Conservation (phyloP, 2,888 invertebrate species). For the Colletes collaris region DNA sequence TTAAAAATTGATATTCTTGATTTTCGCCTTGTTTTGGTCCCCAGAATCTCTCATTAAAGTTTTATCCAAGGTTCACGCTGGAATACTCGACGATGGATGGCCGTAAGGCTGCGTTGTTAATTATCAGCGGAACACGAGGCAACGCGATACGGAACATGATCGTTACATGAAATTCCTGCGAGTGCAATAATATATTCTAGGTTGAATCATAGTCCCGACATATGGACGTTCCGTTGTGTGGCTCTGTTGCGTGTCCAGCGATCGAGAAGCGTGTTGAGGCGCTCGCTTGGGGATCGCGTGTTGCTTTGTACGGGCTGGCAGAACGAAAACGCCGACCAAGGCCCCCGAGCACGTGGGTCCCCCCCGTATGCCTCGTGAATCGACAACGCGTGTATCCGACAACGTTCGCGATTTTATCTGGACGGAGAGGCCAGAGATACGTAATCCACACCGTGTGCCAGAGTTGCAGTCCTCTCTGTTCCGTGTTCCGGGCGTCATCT, state of each 20-base stretch:
- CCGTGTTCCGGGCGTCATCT: conserved; percentile 47
- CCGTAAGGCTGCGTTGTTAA: conserved; percentile 9
- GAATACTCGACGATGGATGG: conserved; percentile 2
- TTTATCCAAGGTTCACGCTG: not conserved
- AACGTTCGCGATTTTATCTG: conserved; percentile 41
- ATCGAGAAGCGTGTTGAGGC: conserved; percentile 25
- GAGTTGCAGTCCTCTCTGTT: conserved; percentile 12
- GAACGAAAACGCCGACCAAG: conserved; percentile 27
- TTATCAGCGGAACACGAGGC: conserved; percentile 20
- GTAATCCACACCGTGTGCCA: conserved; percentile 51
- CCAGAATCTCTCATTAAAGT: too few relatives aligned
- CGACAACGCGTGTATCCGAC: conserved; percentile 22
- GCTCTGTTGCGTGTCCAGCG: conserved; percentile 44
- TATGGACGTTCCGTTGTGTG: conserved; percentile 65
- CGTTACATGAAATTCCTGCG: conserved; percentile 33
- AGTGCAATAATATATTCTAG: conserved; percentile 50
- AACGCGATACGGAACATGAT: conserved; percentile 25
- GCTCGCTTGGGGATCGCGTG: conserved; percentile 38
- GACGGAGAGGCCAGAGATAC: conserved; percentile 50
- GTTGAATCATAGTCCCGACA: conserved; percentile 65
- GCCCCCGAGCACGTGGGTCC: conserved; percentile 44
- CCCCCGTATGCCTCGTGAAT: conserved; percentile 7
- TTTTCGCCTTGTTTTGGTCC: too few relatives aligned
- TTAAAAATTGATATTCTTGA: too few relatives aligned
- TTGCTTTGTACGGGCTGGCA: not conserved